A percentile compares a stretch with the other conserved stretches of the same genome.
phyloP scores from a whole-genome alignment of 2,113 vertebrate genomes.

The Nipponia nippon region DNA sequence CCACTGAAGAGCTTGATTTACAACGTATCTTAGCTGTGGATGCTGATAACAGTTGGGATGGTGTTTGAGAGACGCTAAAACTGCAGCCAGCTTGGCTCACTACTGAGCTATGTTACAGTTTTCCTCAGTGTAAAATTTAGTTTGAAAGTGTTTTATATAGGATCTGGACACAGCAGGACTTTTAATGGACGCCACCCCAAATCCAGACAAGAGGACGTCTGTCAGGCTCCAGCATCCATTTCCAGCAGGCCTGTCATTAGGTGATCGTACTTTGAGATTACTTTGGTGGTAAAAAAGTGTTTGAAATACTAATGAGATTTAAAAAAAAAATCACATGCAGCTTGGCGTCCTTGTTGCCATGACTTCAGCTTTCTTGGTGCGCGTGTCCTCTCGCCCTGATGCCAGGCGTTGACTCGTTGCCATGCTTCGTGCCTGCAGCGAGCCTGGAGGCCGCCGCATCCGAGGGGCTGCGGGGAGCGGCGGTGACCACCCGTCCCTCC shows the following conservation, averaged over 20 bases:
- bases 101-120: not conserved
- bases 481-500: not conserved
- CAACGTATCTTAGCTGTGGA: accelerated
- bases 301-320: conserved; percentile 40
- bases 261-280: not conserved
- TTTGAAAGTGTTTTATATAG: not conserved
- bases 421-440: not conserved
- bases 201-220: not conserved
- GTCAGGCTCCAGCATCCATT: not conserved
- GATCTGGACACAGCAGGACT: not conserved
- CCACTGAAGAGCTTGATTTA: not conserved
- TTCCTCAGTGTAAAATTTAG: not conserved
- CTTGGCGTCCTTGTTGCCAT: not conserved
- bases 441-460: accelerated
- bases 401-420: accelerated
- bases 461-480: not conserved
- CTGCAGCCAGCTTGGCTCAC: not conserved
- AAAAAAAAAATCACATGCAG: conserved; percentile 3
- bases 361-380: not conserved
- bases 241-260: not conserved
- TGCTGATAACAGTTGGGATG: not conserved
- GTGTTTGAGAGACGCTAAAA: not conserved
- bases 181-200: not conserved
- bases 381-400: not conserved
- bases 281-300: conserved; percentile 8